Conservation (phyloP, 2,888 invertebrate species). For the Saturnia pavonia region DNA sequence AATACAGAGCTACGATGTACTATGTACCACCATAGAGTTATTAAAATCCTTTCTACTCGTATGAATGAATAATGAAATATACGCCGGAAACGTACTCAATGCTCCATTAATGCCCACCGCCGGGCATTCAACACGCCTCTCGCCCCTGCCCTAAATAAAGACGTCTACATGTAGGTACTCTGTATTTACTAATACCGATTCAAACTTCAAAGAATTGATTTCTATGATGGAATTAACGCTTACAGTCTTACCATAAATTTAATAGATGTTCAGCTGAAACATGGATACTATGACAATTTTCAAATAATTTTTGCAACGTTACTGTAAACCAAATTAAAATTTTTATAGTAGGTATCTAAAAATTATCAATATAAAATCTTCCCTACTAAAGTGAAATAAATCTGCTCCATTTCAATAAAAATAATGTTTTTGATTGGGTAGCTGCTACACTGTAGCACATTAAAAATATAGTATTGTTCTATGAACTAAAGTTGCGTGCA, state of each 20-base stretch:
- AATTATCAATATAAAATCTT: too few species aligned
- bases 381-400: too few species aligned
- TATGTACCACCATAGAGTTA: not conserved
- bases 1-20: not conserved
- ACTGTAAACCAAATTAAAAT: too few species aligned
- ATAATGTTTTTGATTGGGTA: too few species aligned
- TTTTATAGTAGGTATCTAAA: too few species aligned
- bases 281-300: too few species aligned
- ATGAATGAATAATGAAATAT: not conserved
- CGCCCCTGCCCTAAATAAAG: not conserved
- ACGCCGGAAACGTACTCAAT: constrained; percentile 2
- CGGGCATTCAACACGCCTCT: constrained; percentile 2
- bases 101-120: constrained; percentile 3
- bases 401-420: too few species aligned
- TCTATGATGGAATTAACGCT: not conserved
- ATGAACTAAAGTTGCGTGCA: too few species aligned
- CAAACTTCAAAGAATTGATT: not conserved
- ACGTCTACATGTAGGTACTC: not conserved
- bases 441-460: too few species aligned
- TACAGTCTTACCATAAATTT: not conserved
- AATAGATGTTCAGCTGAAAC: too few species aligned
- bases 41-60: not conserved
- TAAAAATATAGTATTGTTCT: too few species aligned
- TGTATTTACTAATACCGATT: not conserved
- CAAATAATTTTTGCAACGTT: too few species aligned